A percentile compares a stretch with the other conserved stretches of the same genome.
These are phyloP conservation scores for Sebastes nivosus DNA, from an alignment of 2,797 vertebrate genomes.

Conservation along the genomic window DNA sequence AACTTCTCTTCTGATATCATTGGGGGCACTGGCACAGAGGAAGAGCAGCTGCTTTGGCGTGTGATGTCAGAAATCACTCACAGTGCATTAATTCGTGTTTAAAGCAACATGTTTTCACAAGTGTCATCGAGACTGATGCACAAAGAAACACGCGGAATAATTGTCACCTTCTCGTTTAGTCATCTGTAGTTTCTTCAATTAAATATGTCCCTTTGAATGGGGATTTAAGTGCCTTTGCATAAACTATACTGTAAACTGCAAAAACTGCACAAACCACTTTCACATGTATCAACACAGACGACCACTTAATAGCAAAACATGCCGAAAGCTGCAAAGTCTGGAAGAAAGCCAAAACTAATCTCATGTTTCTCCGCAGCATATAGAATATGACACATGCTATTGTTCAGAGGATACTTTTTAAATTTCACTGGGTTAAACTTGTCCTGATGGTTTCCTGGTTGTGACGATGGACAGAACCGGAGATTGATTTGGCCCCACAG, in stretches of 20 bases:
- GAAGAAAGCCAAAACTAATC: background rate
- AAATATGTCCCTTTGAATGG: background rate
- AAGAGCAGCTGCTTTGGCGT: slow-evolving; percentile 1
- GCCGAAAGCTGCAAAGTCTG: background rate
- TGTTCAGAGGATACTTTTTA: background rate
- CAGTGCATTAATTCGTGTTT: background rate
- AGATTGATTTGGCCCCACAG: background rate
- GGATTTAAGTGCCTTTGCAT: background rate
- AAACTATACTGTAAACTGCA: background rate
- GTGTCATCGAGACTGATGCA: background rate
- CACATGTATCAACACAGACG: background rate
- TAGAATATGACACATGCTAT: background rate
- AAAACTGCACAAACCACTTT: background rate
- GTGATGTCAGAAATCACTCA: slow-evolving; percentile 2
- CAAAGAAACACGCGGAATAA: background rate
- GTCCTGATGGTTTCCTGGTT: background rate
- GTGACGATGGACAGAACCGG: background rate
- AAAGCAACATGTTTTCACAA: background rate
- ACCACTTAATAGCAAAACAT: background rate
- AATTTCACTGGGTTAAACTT: background rate
- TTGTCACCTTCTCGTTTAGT: background rate
- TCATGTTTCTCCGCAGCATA: background rate
- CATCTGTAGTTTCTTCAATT: background rate
- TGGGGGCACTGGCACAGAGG: background rate
- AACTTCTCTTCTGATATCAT: background rate